Conservation (phyloP, 2,113 vertebrate species). For the Eudorcas thomsonii region DNA sequence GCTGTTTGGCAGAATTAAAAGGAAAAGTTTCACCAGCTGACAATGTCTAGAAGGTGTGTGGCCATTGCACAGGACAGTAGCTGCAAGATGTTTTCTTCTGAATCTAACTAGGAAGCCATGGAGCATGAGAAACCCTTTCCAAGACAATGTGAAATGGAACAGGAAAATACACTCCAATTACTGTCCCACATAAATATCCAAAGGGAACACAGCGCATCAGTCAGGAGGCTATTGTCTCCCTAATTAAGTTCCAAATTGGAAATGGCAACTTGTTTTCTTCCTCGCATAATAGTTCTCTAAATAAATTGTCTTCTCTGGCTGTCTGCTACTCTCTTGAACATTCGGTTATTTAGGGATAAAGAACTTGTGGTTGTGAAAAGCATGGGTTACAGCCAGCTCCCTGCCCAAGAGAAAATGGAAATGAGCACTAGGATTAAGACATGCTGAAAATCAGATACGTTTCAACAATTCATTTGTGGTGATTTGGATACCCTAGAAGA, state of each 20-base stretch:
- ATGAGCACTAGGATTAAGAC: not conserved
- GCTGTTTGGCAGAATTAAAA: not conserved
- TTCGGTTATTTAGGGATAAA: conserved; percentile 45
- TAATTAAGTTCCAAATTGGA: conserved; percentile 66
- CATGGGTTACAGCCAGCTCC: not conserved
- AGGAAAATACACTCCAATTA: conserved; percentile 44
- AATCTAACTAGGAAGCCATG: conserved; percentile 38
- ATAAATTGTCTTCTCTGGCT: conserved; percentile 45
- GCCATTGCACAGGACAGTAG: not conserved
- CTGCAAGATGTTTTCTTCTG: not conserved
- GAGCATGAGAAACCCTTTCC: conserved; percentile 40
- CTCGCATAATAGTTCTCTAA: conserved; percentile 59
- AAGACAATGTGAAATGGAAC: conserved; percentile 40
- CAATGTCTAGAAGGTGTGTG: not conserved
- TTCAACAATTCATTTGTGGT: not conserved
- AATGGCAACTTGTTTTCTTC: conserved; percentile 68
- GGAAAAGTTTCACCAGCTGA: not conserved
- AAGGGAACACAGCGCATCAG: conserved; percentile 29
- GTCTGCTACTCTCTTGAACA: conserved; percentile 48
- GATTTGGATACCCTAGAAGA: not conserved
- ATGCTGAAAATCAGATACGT: not conserved
- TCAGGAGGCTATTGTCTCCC: conserved; percentile 49
- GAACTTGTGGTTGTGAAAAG: conserved; percentile 29
- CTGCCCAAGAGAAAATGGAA: not conserved
- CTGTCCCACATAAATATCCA: conserved; percentile 31